Evolutionary conservation across 2,888 invertebrate genomes (phyloP).

Genomic region (Tinea semifulvella): DNA sequence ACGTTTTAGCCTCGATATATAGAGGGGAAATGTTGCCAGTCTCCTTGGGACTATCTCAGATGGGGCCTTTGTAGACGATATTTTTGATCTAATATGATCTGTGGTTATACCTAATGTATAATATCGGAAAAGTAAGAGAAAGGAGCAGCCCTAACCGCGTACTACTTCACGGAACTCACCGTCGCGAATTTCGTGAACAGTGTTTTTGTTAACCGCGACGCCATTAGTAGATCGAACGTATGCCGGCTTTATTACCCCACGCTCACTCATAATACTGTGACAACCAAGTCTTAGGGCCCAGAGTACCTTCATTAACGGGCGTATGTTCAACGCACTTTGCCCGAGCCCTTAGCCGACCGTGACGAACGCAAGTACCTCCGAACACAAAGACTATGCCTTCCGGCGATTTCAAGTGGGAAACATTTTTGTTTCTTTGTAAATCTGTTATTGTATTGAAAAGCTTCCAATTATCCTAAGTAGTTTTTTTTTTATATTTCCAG

Average conservation of each 20-base stretch:
- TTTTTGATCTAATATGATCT: no score
- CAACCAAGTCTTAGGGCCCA: slow-evolving; percentile 11
- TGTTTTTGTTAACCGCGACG: slow-evolving; percentile 31
- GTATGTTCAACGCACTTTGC: slow-evolving; percentile 31
- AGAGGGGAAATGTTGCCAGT: no score
- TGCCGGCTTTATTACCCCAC: slow-evolving; percentile 38
- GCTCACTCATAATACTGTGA: slow-evolving; percentile 37
- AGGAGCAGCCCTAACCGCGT: not conserved
- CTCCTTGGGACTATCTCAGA: no score
- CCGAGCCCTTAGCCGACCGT: slow-evolving; percentile 8
- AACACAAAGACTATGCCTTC: slow-evolving; percentile 10
- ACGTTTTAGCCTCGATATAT: no score
- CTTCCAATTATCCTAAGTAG: slow-evolving; percentile 6
- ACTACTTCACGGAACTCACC: not conserved
- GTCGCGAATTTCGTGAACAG: slow-evolving; percentile 11
- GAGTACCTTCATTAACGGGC: slow-evolving; percentile 47
- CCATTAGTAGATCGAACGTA: slow-evolving; percentile 50
- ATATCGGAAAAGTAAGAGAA: no score
- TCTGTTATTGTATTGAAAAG: not conserved
- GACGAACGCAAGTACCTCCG: slow-evolving; percentile 6
- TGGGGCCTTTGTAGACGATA: no score
- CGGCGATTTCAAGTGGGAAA: slow-evolving; percentile 10
- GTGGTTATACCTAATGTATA: no score
- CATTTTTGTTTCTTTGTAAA: not conserved
- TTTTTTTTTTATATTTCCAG: no score